These are phyloP conservation scores for Conchocele bisecta DNA, from an alignment of 2,888 invertebrate species.

Conservation along the genomic window DNA sequence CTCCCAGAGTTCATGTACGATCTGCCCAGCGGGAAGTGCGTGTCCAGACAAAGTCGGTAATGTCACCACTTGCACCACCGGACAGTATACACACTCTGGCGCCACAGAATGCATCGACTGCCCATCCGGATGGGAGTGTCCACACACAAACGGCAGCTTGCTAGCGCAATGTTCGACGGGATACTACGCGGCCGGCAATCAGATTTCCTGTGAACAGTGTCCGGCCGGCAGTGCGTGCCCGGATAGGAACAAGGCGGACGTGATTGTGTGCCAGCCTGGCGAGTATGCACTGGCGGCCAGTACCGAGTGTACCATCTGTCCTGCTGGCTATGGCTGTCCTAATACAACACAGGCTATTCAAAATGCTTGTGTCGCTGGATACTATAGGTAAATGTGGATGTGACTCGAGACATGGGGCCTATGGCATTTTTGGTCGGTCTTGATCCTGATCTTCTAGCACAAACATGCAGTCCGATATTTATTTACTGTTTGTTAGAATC, in stretches of 20 bases:
- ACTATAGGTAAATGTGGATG: no score
- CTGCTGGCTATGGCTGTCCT: slow-evolving; percentile 74
- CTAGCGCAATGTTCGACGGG: slow-evolving; percentile 74
- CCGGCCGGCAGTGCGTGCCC: slow-evolving; percentile 76
- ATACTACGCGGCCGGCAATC: slow-evolving; percentile 62
- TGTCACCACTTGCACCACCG: slow-evolving; percentile 53
- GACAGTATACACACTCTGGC: slow-evolving; percentile 62
- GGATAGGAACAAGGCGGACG: slow-evolving; percentile 54
- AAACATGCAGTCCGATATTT: no score
- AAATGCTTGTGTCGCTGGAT: slow-evolving; percentile 70
- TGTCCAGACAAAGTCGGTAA: slow-evolving; percentile 62
- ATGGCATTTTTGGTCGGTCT: no score
- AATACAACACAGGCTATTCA: slow-evolving; percentile 54
- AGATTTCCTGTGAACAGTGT: slow-evolving; percentile 70
- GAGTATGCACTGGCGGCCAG: slow-evolving; percentile 69
- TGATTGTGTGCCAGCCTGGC: slow-evolving; percentile 67
- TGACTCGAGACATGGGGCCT: no score
- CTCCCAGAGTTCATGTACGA: slow-evolving; percentile 70
- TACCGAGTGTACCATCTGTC: slow-evolving; percentile 72
- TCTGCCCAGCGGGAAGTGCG: slow-evolving; percentile 75
- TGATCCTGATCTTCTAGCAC: no score
- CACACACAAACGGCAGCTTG: slow-evolving; percentile 61
- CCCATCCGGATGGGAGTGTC: slow-evolving; percentile 69
- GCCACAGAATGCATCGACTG: slow-evolving; percentile 63
- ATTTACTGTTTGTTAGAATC: no score